phyloP scores from a whole-genome alignment of 2,113 vertebrate species.

The Progne subis region DNA sequence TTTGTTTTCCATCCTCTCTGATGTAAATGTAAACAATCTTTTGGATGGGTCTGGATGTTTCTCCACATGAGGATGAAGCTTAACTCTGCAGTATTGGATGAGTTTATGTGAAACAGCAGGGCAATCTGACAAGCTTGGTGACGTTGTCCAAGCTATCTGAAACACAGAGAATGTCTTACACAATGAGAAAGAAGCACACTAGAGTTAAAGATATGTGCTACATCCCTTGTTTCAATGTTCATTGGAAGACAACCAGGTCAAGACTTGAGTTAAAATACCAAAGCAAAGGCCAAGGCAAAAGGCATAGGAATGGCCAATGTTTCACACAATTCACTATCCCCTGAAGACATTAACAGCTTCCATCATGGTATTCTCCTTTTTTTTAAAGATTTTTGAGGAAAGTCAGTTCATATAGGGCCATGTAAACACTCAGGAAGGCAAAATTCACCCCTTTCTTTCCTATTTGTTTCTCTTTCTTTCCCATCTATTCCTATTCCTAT shows the following conservation, averaged over 20 bases:
- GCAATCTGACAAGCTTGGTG: conserved; percentile 1
- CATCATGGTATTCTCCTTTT: background rate
- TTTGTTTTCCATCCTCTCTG: conserved; percentile 47
- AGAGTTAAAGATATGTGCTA: background rate
- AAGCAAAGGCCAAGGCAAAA: background rate
- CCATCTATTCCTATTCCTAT: background rate
- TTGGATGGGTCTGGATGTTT: conserved; percentile 21
- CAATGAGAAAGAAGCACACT: background rate
- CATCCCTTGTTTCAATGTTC: background rate
- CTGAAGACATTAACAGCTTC: background rate
- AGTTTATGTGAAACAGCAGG: conserved; percentile 38
- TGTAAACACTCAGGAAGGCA: background rate
- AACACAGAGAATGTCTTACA: background rate
- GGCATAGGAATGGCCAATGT: background rate
- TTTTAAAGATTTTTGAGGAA: background rate
- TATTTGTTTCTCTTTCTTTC: background rate
- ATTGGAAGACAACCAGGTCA: background rate
- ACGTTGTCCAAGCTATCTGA: conserved; percentile 1
- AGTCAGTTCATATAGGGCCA: background rate
- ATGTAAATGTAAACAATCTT: conserved; percentile 46
- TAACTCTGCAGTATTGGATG: background rate
- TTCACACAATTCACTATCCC: background rate
- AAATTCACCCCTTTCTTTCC: background rate
- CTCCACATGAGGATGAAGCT: background rate
- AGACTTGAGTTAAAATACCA: background rate